Evolutionary conservation across 2,113 vertebrate genomes (phyloP), one percentile per base, ranked within the genome.

Genomic region (Grammatotria lemairii): DNA sequence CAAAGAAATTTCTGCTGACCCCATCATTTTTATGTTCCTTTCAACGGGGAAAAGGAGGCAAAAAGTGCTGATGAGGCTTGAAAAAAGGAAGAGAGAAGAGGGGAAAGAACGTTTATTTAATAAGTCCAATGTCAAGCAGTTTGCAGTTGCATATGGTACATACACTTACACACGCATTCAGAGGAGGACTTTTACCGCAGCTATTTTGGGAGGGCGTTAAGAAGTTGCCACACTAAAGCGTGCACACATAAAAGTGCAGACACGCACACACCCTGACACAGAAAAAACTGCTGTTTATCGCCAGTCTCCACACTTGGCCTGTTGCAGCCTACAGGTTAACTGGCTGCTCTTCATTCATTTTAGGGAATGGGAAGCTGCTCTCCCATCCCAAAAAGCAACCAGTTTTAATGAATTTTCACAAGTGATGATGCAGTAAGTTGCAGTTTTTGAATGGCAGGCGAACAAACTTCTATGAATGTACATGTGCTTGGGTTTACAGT

Each of bases 61-160:
- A 93, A 21, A 94, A 93, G 83, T 95, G 94, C 94, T 96, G 95
- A 96, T 92, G 80, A 92, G 45, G 94, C 89, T 92, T 14, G n/a
- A 42, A 87, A 79, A 87, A 89, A 58, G 55, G 79, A 82, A 63
- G 85, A 81, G 63, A 88, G 83, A 80, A 58, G 84, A 83, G 78
- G 81, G 83, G 65, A 91, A 93, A 51, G 17, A 65, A 81, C 57
- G 31, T 93, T 93, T 91, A 89, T 87, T 86, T 94, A 92, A 94
- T 90, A 92, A 93, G 68, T 91, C 80, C 82, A 87, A 87, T 92
- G 88, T 94, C 92, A 85, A 85, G 87, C 86, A 63, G 51, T 90
- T 92, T 68, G 33, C 63, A 68, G 63, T 92, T 92, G 89, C 90
- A 93, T 91, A 87, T 85, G 33, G 47, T 45, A 54, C 40, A 58